These are phyloP conservation scores for Nasonia longicornis DNA, from an alignment of 1,140 invertebrate genomes.

Conservation along the genomic window DNA sequence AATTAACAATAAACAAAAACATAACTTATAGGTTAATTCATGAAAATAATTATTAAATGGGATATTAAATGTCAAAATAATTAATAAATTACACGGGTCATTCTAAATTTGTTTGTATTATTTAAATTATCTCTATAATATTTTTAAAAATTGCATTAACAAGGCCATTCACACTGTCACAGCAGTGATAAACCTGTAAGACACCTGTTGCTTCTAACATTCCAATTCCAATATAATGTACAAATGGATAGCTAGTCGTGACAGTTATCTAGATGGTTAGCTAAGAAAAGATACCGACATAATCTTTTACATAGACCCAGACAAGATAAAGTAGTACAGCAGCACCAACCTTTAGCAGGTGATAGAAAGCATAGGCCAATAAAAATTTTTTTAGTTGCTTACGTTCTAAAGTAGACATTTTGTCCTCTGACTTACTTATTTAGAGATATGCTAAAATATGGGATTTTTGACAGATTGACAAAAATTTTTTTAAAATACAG, in stretches of 20 bases:
- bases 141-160: conserved; percentile 39
- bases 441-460: conserved; percentile 32
- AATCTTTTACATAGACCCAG: conserved; percentile 33
- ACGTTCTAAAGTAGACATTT: conserved; percentile 36
- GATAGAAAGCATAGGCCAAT: conserved; percentile 41
- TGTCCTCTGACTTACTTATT: background rate
- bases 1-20: background rate
- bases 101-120: conserved; percentile 39
- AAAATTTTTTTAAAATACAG: conserved; percentile 22
- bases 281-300: conserved; percentile 34
- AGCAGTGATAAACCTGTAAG: conserved; percentile 33
- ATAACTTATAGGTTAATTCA: conserved; percentile 37
- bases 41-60: background rate
- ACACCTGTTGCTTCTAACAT: conserved; percentile 39
- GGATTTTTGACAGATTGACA: conserved; percentile 8
- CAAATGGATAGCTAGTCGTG: conserved; percentile 2
- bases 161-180: conserved; percentile 22
- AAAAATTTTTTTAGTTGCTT: conserved; percentile 30
- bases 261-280: conserved; percentile 34
- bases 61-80: conserved; percentile 11
- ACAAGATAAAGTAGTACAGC: conserved; percentile 36
- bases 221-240: conserved; percentile 26
- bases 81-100: conserved; percentile 8
- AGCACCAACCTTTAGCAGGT: conserved; percentile 39
- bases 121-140: conserved; percentile 39